Evolutionary conservation across 2,888 invertebrate species (phyloP).

Genomic region (Papilio elwesi): DNA sequence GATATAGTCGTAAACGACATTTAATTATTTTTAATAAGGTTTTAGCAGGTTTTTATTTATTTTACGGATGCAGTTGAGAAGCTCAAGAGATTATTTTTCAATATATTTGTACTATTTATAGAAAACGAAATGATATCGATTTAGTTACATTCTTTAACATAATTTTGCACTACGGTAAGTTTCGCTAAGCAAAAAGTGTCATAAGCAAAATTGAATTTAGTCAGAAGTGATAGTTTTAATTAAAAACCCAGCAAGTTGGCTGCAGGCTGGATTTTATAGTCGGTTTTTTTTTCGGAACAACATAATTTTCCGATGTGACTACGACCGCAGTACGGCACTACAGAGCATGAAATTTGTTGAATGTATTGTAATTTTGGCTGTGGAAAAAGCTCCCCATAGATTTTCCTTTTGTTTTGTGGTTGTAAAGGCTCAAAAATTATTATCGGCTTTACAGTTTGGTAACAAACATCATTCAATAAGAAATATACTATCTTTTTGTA

Average conservation of each 20-base stretch:
- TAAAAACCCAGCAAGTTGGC: constrained; percentile 18
- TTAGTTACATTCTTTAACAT: too few species aligned
- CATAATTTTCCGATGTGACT: constrained; percentile 17
- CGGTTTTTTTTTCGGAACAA: constrained; percentile 17
- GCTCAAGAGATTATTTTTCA: too few species aligned
- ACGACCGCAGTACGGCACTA: constrained; percentile 6
- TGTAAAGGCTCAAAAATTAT: background rate
- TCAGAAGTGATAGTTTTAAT: constrained; percentile 32
- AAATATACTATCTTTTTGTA: too few species aligned
- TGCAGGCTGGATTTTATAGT: constrained; percentile 5
- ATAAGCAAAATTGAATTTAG: constrained; percentile 17
- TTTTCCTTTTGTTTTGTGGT: background rate
- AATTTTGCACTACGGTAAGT: background rate
- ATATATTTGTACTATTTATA: background rate
- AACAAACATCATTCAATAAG: too few species aligned
- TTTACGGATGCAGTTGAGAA: too few species aligned
- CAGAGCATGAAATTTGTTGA: background rate
- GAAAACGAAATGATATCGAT: too few species aligned
- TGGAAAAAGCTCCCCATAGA: background rate
- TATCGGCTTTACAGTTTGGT: too few species aligned
- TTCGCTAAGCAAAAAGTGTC: constrained; percentile 13
- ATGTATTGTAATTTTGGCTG: background rate
- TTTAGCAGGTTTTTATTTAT: too few species aligned
- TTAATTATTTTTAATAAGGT: too few species aligned
- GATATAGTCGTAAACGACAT: too few species aligned